phyloP scores from a whole-genome alignment of 2,797 vertebrate species.

The Setipinna tenuifilis region DNA sequence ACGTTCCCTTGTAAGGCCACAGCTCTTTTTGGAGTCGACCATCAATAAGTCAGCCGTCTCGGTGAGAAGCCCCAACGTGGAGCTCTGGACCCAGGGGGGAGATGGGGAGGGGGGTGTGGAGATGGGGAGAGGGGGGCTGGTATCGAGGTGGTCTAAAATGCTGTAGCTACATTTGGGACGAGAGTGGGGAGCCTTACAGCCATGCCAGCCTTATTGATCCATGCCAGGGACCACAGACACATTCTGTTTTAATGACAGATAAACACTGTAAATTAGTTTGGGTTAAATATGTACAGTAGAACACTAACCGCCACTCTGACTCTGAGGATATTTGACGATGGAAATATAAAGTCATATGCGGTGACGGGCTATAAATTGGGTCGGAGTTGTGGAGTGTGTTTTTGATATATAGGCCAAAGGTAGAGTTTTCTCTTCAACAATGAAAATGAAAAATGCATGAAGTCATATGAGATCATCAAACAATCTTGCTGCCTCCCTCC shows the following conservation, averaged over 20 bases:
- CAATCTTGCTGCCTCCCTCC: conserved; percentile 25
- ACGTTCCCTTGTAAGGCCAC: too few relatives aligned
- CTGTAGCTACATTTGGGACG: background rate
- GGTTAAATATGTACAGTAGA: background rate
- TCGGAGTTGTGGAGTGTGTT: background rate
- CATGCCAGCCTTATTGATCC: background rate
- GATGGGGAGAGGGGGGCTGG: too few relatives aligned
- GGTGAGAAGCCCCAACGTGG: background rate
- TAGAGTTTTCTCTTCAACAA: background rate
- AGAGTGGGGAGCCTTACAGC: background rate
- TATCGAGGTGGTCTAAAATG: background rate
- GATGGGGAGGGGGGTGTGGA: too few relatives aligned
- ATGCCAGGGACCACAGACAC: background rate
- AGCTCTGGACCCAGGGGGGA: background rate
- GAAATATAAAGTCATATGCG: background rate
- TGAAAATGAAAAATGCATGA: background rate
- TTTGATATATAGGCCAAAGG: background rate
- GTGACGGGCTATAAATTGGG: background rate
- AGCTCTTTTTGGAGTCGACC: too few relatives aligned
- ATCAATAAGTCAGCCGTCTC: background rate
- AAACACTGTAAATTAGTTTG: background rate
- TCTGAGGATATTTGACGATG: background rate
- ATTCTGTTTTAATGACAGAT: background rate
- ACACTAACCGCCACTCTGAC: background rate
- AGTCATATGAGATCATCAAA: background rate